Conservation (phyloP, 2,888 invertebrate species). For the Athripsodes cinereus region DNA sequence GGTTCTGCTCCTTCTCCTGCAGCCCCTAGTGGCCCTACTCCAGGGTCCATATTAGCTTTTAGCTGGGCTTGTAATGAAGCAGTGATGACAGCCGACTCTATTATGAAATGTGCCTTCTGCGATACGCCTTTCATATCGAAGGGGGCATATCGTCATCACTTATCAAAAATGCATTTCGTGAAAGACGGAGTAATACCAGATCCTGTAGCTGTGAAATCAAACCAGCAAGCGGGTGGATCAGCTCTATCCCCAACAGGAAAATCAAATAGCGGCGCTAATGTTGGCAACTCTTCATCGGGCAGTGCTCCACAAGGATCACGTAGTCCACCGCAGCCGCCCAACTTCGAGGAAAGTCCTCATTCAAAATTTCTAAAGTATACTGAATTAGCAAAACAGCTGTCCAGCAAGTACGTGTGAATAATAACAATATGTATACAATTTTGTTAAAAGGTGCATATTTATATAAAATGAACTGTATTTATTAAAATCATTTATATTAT, state of each 20-base stretch:
- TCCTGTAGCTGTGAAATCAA: conserved; percentile 57
- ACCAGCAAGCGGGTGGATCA: conserved; percentile 36
- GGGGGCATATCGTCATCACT: conserved; percentile 92
- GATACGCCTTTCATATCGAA: conserved; percentile 95
- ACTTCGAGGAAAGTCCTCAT: conserved; percentile 87
- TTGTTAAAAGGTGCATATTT: conserved; percentile 15
- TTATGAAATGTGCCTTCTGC: conserved; percentile 92
- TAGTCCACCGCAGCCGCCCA: conserved; percentile 51
- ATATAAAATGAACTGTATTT: conserved; percentile 9
- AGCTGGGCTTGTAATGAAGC: conserved; percentile 95
- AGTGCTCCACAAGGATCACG: conserved; percentile 52
- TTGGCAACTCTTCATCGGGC: conserved; percentile 29
- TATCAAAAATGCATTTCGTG: conserved; percentile 93
- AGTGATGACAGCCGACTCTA: conserved; percentile 76
- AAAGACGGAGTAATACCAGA: conserved; percentile 85
- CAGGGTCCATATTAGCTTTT: conserved; percentile 81
- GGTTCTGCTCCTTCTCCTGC: conserved; percentile 41
- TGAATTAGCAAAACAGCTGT: conserved; percentile 96
- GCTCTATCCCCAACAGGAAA: conserved; percentile 43
- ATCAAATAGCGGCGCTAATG: conserved; percentile 33
- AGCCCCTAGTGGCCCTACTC: conserved; percentile 57
- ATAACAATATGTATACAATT: conserved; percentile 25
- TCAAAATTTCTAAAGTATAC: conserved; percentile 98
- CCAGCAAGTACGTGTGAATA: conserved; percentile 88
- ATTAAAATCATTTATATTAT: background rate